These are phyloP conservation scores for Nemurella pictetii DNA, from an alignment of 2,888 invertebrate species.

Conservation along the genomic window DNA sequence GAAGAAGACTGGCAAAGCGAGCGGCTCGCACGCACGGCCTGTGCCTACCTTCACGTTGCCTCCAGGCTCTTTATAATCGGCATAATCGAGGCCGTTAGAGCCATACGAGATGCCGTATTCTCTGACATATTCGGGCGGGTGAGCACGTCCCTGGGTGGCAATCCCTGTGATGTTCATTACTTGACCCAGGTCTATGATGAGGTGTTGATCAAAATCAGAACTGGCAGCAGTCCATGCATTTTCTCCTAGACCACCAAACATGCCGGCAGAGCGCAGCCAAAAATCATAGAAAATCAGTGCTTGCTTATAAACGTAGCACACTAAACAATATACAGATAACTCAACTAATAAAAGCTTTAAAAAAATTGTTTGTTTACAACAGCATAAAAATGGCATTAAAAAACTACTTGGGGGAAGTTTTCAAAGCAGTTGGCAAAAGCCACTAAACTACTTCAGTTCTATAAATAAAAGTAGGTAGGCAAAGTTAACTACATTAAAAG, in stretches of 20 bases:
- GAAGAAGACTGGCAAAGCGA: constrained; percentile 34
- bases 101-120: constrained; percentile 94
- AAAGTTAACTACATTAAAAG: not conserved
- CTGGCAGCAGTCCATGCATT: constrained; percentile 91
- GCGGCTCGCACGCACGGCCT: constrained; percentile 27
- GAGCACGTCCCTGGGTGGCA: constrained; percentile 86
- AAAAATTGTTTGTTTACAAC: not conserved
- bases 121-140: constrained; percentile 88
- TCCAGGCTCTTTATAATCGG: constrained; percentile 85
- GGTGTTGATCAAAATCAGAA: constrained; percentile 90
- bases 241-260: constrained; percentile 63
- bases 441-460: not conserved
- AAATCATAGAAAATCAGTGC: constrained; percentile 18
- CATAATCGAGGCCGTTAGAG: constrained; percentile 85
- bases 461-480: not conserved
- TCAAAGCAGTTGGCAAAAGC: not conserved
- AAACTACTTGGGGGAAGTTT: not conserved
- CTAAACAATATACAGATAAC: constrained; percentile 35
- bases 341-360: not conserved
- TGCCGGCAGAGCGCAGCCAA: constrained; percentile 19
- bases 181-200: constrained; percentile 85
- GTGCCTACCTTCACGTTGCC: constrained; percentile 81
- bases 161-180: constrained; percentile 88
- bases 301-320: constrained; percentile 34
- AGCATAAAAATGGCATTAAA: not conserved